Percentiles rank a stretch among this genome's conserved stretches.
Evolutionary conservation across 2,888 invertebrate genomes (phyloP).

Genomic region (Taphrorychus bicolor): DNA sequence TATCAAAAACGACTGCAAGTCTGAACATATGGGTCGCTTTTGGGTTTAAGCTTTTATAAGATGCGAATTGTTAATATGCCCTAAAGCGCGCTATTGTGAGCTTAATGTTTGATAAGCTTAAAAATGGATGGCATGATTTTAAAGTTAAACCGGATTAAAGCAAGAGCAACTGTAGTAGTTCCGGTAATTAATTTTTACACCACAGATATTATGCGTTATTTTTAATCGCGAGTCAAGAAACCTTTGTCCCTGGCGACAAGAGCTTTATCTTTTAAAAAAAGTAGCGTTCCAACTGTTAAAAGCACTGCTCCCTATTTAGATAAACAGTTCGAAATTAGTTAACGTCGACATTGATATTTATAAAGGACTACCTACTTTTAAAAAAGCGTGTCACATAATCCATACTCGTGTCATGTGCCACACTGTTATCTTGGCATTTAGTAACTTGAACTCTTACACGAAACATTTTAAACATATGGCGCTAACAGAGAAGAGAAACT

Average conservation of each 20-base stretch:
- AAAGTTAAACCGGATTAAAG: conserved; percentile 2
- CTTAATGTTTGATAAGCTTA: background rate
- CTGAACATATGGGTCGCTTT: conserved; percentile 29
- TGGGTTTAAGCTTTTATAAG: conserved; percentile 21
- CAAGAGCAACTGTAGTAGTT: background rate
- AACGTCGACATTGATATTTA: conserved; percentile 1
- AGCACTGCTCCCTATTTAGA: background rate
- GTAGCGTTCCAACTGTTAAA: conserved; percentile 1
- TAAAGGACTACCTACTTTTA: background rate
- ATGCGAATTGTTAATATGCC: conserved; percentile 26
- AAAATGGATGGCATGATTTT: background rate
- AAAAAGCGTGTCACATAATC: conserved; percentile 4
- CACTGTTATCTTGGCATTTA: background rate
- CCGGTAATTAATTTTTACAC: background rate
- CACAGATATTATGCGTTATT: too few species aligned
- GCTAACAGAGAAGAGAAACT: background rate
- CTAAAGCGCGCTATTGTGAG: background rate
- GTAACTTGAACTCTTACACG: background rate
- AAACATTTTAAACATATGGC: background rate
- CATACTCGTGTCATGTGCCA: conserved; percentile 5
- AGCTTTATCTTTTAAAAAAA: background rate
- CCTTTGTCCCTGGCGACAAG: background rate
- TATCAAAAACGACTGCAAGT: conserved; percentile 31
- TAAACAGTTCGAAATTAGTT: conserved; percentile 2
- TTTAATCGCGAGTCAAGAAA: background rate